Evolutionary conservation across 2,888 invertebrate species (phyloP), one percentile per base, ranked within the genome.

Genomic region (Dynastes tityus): DNA sequence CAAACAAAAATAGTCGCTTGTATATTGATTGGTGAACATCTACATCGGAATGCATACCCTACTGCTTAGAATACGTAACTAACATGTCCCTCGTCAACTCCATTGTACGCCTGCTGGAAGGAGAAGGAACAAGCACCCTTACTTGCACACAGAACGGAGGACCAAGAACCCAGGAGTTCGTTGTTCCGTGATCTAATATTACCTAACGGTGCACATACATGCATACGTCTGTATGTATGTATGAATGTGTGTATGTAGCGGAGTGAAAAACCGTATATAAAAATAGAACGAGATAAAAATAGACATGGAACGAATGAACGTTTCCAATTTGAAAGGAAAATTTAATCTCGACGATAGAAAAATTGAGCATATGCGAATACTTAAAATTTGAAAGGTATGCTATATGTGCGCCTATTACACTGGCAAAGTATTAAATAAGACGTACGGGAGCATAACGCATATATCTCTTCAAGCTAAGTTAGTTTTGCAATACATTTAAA

Each of bases 1-100:
- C 78, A 82, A 82, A 81, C 81, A 82, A 82, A 81, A 82, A 82
- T 82, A 81, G 76, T 81, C 81, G 68, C 70, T 53, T 77, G 75
- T 83, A 82, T 85, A 85, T 85, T 85, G 85, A 86, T 85, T 85
- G 82, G 82, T 78, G 84, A 85, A 84, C 82, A 83, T 82, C 81
- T 83, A 83, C 83, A 83, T 83, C 81, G 83, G 84, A 84, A 85
- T 85, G 84, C 83, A 83, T 82, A 85, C 83, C 83, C 82, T 83
- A 84, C 82, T 84, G 84, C 82, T 80, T 83, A 82, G 81, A 82
- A 84, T 84, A 84, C 84, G 82, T 84, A 83, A 83, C 82, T 85
- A 61, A 83, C 84, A 85, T 84, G 84, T 85, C 83, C 82, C 82
- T 51, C 61, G 70, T 53, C 76, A 80, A 80, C 82, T 82, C 83